These are phyloP conservation scores for Ibycter americanus DNA, from an alignment of 2,797 vertebrate species.

Conservation along the genomic window DNA sequence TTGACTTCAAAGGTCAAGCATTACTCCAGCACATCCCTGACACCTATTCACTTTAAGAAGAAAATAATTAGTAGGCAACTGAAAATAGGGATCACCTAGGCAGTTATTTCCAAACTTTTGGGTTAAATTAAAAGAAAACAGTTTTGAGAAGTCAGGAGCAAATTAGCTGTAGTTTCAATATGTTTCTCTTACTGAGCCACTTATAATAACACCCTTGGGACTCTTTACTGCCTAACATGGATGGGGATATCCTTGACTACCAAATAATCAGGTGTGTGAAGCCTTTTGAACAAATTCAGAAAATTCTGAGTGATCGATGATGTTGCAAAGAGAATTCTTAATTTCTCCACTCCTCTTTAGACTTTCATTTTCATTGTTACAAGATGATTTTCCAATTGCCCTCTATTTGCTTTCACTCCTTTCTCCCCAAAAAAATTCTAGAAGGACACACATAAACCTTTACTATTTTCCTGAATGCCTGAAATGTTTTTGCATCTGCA, in stretches of 20 bases:
- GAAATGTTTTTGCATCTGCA: not conserved
- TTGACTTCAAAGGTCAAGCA: constrained; percentile 24
- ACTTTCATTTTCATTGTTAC: not conserved
- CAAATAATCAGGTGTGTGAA: not conserved
- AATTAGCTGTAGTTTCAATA: not conserved
- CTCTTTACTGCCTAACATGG: not conserved
- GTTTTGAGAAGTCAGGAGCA: not conserved
- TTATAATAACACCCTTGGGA: not conserved
- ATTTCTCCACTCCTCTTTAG: not conserved
- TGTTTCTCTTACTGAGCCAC: not conserved
- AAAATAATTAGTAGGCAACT: not conserved
- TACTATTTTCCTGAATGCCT: not conserved
- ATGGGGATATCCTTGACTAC: not conserved
- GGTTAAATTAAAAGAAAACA: not conserved
- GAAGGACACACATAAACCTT: not conserved
- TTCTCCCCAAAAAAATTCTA: not conserved
- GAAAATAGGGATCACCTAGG: not conserved
- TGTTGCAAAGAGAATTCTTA: not conserved
- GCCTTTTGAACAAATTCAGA: not conserved
- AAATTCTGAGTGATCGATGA: not conserved
- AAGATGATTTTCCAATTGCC: not conserved
- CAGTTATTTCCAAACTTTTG: not conserved
- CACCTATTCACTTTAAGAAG: not conserved
- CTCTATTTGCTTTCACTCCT: not conserved
- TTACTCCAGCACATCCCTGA: not conserved